phyloP scores from a whole-genome alignment of 2,113 vertebrate genomes.

The western clawed frog (Xenopus tropicalis) region UCB_Xtro_10.0 CM004443.2:92220501-92221000 shows the following conservation, averaged over 20 bases:
- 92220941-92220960: constrained; percentile 72
- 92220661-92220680: constrained; percentile 80
- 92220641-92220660: constrained; percentile 77
- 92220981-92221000: constrained; percentile 84
- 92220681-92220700: constrained; percentile 83
- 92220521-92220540: constrained; percentile 82
- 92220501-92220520: constrained; percentile 82
- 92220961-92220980: constrained; percentile 63
- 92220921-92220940: constrained; percentile 86
- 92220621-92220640: constrained; percentile 73
- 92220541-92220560: constrained; percentile 83
- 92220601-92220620: constrained; percentile 80
- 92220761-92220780: constrained; percentile 84
- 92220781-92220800: constrained; percentile 78
- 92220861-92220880: constrained; percentile 80
- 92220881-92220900: constrained; percentile 83
- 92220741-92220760: constrained; percentile 85
- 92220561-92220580: constrained; percentile 84
- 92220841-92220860: constrained; percentile 81
- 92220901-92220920: constrained; percentile 84
- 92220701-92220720: constrained; percentile 78
- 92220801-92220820: constrained; percentile 85
- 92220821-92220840: constrained; percentile 79
- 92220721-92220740: constrained; percentile 78
- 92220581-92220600: constrained; percentile 79